phyloP scores from a whole-genome alignment of 2,113 vertebrate genomes.

The Cricetomys ansorgei region DNA sequence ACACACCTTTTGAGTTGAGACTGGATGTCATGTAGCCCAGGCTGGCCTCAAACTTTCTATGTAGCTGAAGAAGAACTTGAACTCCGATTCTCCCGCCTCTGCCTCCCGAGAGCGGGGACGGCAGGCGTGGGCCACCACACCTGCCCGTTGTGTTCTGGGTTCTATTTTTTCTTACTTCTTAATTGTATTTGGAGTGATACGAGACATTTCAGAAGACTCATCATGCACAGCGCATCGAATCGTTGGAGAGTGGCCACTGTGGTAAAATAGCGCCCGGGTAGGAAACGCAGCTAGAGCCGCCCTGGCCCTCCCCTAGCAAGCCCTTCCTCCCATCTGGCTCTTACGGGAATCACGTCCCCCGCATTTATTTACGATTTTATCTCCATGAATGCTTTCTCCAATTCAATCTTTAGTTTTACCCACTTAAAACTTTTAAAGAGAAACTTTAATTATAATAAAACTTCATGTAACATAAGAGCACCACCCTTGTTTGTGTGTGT shows the following conservation, averaged over 20 bases:
- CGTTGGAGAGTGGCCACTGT: neutral
- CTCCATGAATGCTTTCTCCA: no score
- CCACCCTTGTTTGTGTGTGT: no score
- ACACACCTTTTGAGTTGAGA: neutral
- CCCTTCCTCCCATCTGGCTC: neutral
- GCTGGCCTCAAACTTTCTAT: neutral
- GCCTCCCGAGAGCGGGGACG: neutral
- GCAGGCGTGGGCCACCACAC: neutral
- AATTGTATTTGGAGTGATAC: neutral
- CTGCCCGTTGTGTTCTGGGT: neutral
- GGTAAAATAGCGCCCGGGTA: neutral
- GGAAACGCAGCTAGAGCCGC: neutral
- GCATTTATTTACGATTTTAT: no score
- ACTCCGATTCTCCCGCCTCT: neutral
- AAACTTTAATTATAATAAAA: no score
- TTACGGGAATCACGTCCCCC: neutral
- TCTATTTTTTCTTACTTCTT: neutral
- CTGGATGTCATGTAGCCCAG: neutral
- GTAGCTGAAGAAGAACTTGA: neutral
- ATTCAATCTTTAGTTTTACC: no score
- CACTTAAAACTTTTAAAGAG: no score
- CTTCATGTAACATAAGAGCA: no score
- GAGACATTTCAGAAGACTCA: neutral
- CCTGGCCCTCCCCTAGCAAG: fast-evolving
- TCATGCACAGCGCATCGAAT: neutral